A percentile compares a stretch with the other conserved stretches of the same genome.
phyloP scores from a whole-genome alignment of 1,140 invertebrate genomes.

The Diorhabda elongata region DNA sequence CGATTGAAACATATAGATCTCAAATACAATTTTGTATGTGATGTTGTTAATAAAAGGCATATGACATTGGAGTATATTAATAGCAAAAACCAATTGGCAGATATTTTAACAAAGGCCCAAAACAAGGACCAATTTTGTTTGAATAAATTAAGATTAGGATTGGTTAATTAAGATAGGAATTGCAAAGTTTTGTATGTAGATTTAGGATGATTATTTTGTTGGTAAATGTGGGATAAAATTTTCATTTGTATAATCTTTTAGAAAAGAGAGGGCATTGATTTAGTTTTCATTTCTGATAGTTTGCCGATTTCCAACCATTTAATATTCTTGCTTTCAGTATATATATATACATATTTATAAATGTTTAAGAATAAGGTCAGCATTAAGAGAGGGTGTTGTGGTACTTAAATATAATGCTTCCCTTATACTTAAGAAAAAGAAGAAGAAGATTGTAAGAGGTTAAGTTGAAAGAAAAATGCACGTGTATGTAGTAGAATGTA shows the following conservation, averaged over 20 bases:
- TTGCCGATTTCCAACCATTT: background rate
- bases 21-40: constrained; percentile 8
- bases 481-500: no score
- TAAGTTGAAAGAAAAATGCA: no score
- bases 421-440: no score
- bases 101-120: background rate
- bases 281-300: background rate
- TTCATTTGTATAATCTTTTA: background rate
- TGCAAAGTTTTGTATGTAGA: background rate
- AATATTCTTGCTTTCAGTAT: no score
- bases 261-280: background rate
- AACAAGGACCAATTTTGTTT: background rate
- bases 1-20: constrained; percentile 5
- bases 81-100: no score
- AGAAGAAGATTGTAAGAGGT: no score
- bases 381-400: no score
- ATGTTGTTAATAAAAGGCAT: background rate
- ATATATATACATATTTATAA: no score
- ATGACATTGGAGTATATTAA: background rate
- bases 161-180: background rate
- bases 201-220: background rate
- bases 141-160: background rate
- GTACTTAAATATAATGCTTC: no score
- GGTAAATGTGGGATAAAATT: no score
- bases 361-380: no score